Evolutionary conservation across 2,797 vertebrate genomes (phyloP).

Genomic region (Pangasius macronema): DNA sequence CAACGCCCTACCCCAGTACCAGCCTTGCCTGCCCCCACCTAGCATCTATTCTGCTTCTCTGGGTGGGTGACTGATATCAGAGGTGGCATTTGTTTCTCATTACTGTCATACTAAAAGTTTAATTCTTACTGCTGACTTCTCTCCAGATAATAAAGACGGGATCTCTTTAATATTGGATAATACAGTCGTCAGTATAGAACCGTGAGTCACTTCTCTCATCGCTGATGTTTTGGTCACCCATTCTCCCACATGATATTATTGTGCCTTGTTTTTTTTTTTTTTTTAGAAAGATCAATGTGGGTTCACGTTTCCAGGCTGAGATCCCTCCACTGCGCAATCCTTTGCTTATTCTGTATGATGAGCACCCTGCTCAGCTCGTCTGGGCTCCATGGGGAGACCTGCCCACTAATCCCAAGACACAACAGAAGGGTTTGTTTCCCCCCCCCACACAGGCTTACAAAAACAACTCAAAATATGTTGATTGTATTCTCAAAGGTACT

Average conservation of each 20-base stretch:
- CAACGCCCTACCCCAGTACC: constrained; percentile 61
- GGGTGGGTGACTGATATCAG: constrained; percentile 58
- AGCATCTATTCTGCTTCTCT: constrained; percentile 52
- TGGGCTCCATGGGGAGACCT: constrained; percentile 76
- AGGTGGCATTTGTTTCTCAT: neutral
- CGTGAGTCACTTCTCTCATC: constrained; percentile 66
- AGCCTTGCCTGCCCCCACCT: constrained; percentile 36
- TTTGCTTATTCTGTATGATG: constrained; percentile 49
- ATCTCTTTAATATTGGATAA: constrained; percentile 68
- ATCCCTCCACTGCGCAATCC: constrained; percentile 68
- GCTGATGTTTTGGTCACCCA: neutral
- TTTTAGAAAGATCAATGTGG: constrained; percentile 76
- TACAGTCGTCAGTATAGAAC: constrained; percentile 69
- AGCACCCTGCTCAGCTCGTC: constrained; percentile 68
- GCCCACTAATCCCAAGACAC: constrained; percentile 65
- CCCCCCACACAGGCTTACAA: neutral
- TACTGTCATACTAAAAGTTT: neutral
- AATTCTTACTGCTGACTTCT: constrained; percentile 7
- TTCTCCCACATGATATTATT: neutral
- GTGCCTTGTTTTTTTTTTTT: neutral
- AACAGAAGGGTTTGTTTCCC: constrained; percentile 67
- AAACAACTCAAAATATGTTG: neutral
- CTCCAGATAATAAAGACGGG: constrained; percentile 53
- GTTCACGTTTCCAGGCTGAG: constrained; percentile 76
- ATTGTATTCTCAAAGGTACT: neutral